Percentiles rank a stretch among this genome's conserved stretches.
These are phyloP conservation scores for Antigone vipio DNA, from an alignment of 2,113 vertebrate species.

Conservation along the genomic window DNA sequence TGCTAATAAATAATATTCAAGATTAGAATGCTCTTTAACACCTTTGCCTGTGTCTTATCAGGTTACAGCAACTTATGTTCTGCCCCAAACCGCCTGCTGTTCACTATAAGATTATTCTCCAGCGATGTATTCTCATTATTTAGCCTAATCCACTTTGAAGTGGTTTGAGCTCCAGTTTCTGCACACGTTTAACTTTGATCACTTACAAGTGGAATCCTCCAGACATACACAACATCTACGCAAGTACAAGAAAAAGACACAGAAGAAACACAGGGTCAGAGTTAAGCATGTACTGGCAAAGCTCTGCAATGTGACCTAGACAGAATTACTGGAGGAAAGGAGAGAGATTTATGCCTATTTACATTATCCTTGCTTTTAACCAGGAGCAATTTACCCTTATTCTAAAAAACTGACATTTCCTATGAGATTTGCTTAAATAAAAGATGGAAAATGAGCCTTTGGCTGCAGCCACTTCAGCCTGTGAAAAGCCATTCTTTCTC, in stretches of 20 bases:
- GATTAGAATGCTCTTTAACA: conserved; percentile 7
- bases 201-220: conserved; percentile 50
- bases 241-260: conserved; percentile 46
- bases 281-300: conserved; percentile 9
- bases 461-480: neutral
- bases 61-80: neutral
- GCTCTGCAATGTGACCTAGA: conserved; percentile 6
- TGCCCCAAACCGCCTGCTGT: neutral
- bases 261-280: conserved; percentile 49
- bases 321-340: conserved; percentile 36
- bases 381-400: neutral
- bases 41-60: neutral
- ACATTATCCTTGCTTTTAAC: conserved; percentile 24
- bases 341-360: conserved; percentile 17
- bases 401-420: neutral
- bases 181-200: conserved; percentile 51
- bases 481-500: neutral
- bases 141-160: conserved; percentile 59
- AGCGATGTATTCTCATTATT: conserved; percentile 3
- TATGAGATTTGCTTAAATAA: neutral
- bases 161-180: conserved; percentile 41
- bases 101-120: conserved; percentile 16
- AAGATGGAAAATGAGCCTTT: neutral
- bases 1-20: neutral
- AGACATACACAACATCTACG: conserved; percentile 23